phyloP scores from a whole-genome alignment of 2,797 vertebrate genomes.

The Adelosebastes latens region DNA sequence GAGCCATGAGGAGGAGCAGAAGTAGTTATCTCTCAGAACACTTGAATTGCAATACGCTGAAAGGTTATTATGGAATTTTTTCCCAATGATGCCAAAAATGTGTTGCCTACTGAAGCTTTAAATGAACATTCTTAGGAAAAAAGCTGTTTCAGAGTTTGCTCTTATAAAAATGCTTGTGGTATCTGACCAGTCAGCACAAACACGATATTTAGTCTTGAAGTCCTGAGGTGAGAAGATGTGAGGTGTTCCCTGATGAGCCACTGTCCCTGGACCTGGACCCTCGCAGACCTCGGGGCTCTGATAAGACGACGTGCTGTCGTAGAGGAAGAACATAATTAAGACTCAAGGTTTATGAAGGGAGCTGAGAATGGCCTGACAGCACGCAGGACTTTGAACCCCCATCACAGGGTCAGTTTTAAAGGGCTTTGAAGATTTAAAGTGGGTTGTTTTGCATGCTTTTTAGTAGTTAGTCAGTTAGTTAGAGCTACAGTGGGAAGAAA shows the following conservation, averaged over 20 bases:
- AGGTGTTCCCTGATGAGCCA: not conserved
- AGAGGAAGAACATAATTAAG: conserved; percentile 39
- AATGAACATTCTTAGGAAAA: too few relatives aligned
- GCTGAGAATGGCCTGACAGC: not conserved
- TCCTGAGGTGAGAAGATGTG: not conserved
- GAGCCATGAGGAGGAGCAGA: too few relatives aligned
- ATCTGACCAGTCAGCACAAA: not conserved
- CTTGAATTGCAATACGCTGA: too few relatives aligned
- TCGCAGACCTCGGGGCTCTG: conserved; percentile 36
- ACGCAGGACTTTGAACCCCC: not conserved
- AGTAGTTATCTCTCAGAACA: too few relatives aligned
- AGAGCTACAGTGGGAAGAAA: not conserved
- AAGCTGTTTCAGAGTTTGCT: too few relatives aligned
- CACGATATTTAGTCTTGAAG: not conserved
- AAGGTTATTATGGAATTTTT: too few relatives aligned
- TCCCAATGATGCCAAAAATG: too few relatives aligned
- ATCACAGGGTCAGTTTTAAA: not conserved
- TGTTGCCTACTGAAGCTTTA: too few relatives aligned
- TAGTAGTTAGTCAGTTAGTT: not conserved
- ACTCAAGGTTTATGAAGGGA: conserved; percentile 47
- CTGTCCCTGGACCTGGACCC: conserved; percentile 64
- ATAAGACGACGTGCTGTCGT: conserved; percentile 32
- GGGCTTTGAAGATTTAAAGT: too few relatives aligned
- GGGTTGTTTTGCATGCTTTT: not conserved
- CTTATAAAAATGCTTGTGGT: not conserved